phyloP scores from a whole-genome alignment of 2,888 invertebrate species.

The Nomada goodeniana region DNA sequence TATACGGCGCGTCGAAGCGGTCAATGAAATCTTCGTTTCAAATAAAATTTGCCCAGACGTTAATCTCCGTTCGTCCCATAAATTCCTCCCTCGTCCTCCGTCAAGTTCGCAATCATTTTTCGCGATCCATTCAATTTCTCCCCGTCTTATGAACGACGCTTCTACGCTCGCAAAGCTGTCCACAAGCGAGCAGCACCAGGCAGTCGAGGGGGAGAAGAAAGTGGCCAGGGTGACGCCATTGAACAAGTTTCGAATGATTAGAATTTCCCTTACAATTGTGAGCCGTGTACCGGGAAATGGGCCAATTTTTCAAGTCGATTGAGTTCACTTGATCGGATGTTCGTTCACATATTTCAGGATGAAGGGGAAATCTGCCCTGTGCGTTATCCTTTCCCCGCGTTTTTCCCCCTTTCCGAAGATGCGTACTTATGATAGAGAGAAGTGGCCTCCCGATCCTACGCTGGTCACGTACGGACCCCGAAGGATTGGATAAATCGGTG shows the following conservation, averaged over 20 bases:
- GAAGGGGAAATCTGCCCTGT: conserved; percentile 4
- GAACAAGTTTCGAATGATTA: not conserved
- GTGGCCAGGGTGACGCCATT: not conserved
- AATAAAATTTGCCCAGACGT: no score
- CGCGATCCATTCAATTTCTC: not conserved
- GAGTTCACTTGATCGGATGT: conserved; percentile 25
- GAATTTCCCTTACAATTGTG: not conserved
- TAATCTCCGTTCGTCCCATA: no score
- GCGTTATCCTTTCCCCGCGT: not conserved
- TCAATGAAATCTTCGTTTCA: no score
- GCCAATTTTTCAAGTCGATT: conserved; percentile 7
- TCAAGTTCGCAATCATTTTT: no score
- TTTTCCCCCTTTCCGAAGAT: not conserved
- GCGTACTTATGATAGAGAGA: not conserved
- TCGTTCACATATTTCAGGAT: not conserved
- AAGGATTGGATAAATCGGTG: not conserved
- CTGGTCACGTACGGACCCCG: conserved; percentile 1
- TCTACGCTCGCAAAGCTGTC: conserved; percentile 4
- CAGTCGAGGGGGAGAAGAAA: not conserved
- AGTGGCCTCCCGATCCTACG: not conserved
- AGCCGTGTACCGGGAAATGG: not conserved
- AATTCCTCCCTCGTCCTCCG: no score
- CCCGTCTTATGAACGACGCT: not conserved
- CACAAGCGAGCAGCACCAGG: not conserved
- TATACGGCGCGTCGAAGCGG: no score